Evolutionary conservation across 2,888 invertebrate genomes (phyloP), one percentile per base, ranked within the genome.

Genomic region (Drosophila atroscutellata): DNA sequence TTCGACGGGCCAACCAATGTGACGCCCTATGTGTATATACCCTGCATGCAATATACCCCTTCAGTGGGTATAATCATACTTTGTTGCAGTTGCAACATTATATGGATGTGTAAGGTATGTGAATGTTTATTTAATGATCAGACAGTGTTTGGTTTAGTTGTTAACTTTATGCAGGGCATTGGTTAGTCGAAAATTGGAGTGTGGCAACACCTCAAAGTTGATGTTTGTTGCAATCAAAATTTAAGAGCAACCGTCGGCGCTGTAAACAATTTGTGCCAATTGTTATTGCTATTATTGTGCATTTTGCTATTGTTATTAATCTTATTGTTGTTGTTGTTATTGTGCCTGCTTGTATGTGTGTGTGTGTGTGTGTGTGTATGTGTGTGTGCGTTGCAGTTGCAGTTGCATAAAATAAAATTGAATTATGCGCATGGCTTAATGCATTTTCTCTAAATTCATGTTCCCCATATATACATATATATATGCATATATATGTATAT

Each of bases 341-440:
- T 32, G 9, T 9, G 30, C 30, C 30, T 9, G 30, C 2, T 30
- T 30, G 30, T 2, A 30, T 30, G 30, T 9, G 28, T 6, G 0
- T 30, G 30, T 8, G 28, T 7, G 0, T 26, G 26, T 26, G n/a
- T n/a, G 3, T 36, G 15, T 15, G 15, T 36, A 6, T 34, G 15
- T 37, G n/a, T 39, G n/a, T 75, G 75, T 32, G 42, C 52, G 80
- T 64, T 59, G 77, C 62, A 49, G 62, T 55, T 69, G 74, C 61
- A 84, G 72, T 82, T 81, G 77, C 77, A 73, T 78, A 79, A 74
- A 75, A 80, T 85, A 75, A 86, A 90, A 90, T 90, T 86, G 80
- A 90, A 90, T 90, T 90, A 90, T 81, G 87, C 91, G 90, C 90
- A 86, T 87, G 84, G 85, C 78, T 90, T 83, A 80, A 66, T 83